Percentiles rank a stretch among this genome's conserved stretches.
Conservation (phyloP, 2,888 invertebrate genomes). For the Bellardia pandia region DNA sequence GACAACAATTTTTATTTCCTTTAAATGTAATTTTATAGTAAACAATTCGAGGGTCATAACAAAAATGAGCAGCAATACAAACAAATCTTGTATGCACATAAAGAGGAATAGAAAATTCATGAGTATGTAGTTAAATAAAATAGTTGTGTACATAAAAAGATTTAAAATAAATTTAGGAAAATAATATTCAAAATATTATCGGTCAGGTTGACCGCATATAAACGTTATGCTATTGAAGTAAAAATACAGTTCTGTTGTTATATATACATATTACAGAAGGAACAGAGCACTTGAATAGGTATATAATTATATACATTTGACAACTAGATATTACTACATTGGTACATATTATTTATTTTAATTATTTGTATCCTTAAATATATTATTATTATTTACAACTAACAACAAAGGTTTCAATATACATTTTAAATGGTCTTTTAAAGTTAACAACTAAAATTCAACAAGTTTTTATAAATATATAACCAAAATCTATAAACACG, state of each 20-base stretch:
- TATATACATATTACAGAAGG: too few species aligned
- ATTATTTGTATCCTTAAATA: too few species aligned
- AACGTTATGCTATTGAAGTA: neutral
- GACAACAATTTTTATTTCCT: constrained; percentile 70
- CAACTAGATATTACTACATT: too few species aligned
- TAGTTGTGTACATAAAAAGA: neutral
- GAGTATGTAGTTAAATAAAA: constrained; percentile 10
- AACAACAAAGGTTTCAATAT: too few species aligned
- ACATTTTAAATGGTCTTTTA: too few species aligned
- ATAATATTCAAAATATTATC: neutral
- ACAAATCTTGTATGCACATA: constrained; percentile 18
- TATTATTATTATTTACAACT: too few species aligned
- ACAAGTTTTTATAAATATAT: too few species aligned
- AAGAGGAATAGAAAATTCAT: constrained; percentile 43
- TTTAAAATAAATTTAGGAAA: neutral
- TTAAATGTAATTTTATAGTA: constrained; percentile 60
- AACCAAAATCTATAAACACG: too few species aligned
- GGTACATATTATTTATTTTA: too few species aligned
- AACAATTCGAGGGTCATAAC: constrained; percentile 61
- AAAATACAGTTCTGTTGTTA: neutral
- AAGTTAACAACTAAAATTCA: too few species aligned
- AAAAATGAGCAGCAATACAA: constrained; percentile 24
- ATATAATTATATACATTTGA: too few species aligned
- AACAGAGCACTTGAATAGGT: too few species aligned
- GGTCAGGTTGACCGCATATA: neutral